Conservation (phyloP, 2,888 invertebrate genomes). For the Phania funesta region DNA sequence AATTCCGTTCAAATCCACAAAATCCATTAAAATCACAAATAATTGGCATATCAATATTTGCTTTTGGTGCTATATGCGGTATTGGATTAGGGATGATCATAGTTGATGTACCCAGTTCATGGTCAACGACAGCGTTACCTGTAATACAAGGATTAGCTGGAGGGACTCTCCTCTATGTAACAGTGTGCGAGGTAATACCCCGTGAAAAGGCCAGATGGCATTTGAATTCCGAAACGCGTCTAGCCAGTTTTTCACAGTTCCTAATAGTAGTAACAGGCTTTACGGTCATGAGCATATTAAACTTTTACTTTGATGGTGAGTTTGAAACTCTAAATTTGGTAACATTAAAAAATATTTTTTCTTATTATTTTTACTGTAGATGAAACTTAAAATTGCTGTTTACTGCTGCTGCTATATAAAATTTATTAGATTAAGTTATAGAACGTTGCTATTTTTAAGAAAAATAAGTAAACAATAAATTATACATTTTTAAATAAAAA, state of each 20-base stretch:
- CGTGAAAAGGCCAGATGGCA: slow-evolving; percentile 89
- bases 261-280: slow-evolving; percentile 84
- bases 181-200: slow-evolving; percentile 88
- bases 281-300: slow-evolving; percentile 84
- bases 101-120: slow-evolving; percentile 81
- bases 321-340: background rate
- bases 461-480: slow-evolving; percentile 9
- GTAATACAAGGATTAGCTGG: slow-evolving; percentile 87
- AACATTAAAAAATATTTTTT: slow-evolving; percentile 6
- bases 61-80: slow-evolving; percentile 85
- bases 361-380: slow-evolving; percentile 42
- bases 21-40: slow-evolving; percentile 81
- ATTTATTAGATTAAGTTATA: background rate
- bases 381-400: slow-evolving; percentile 29
- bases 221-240: slow-evolving; percentile 81
- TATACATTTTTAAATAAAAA: slow-evolving; percentile 7
- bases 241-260: slow-evolving; percentile 85
- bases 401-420: background rate
- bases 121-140: slow-evolving; percentile 81
- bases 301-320: slow-evolving; percentile 82
- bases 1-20: slow-evolving; percentile 83
- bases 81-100: slow-evolving; percentile 85
- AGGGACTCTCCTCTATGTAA: slow-evolving; percentile 88
- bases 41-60: slow-evolving; percentile 84
- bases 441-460: background rate